phyloP scores from a whole-genome alignment of 2,113 vertebrate species.

The Machaerirhynchus nigripectus region DNA sequence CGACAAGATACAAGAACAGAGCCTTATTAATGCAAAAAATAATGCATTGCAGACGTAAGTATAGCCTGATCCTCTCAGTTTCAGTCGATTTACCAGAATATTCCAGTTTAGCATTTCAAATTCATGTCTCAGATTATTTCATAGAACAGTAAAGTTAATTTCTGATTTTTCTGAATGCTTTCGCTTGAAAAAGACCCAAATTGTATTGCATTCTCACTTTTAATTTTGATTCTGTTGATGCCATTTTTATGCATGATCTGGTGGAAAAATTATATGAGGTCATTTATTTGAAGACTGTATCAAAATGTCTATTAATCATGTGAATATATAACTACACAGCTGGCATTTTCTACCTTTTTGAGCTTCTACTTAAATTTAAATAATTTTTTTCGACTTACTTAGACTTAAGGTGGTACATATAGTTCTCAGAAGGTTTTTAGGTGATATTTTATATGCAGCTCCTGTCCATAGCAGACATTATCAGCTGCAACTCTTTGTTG shows the following conservation, averaged over 20 bases:
- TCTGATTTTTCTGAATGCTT: neutral
- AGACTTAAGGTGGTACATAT: neutral
- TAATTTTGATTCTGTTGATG: neutral
- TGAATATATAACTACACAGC: neutral
- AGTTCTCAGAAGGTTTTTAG: neutral
- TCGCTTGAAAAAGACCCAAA: neutral
- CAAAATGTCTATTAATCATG: neutral
- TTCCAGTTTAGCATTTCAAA: neutral
- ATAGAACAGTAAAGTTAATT: neutral
- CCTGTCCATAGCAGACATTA: too few species aligned
- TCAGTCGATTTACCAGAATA: neutral
- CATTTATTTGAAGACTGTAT: neutral
- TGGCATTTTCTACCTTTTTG: neutral
- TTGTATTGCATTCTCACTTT: neutral
- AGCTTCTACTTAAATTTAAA: neutral
- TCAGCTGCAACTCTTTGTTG: neutral
- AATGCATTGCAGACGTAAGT: constrained; percentile 95
- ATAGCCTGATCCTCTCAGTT: neutral
- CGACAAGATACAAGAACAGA: constrained; percentile 87
- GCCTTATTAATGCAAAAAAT: constrained; percentile 89
- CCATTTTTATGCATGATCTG: neutral
- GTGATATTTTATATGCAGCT: neutral
- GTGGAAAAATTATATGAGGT: neutral
- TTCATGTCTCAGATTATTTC: neutral
- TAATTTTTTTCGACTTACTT: neutral